Evolutionary conservation across 2,113 vertebrate genomes (phyloP).

Genomic region (Turnix velox): DNA sequence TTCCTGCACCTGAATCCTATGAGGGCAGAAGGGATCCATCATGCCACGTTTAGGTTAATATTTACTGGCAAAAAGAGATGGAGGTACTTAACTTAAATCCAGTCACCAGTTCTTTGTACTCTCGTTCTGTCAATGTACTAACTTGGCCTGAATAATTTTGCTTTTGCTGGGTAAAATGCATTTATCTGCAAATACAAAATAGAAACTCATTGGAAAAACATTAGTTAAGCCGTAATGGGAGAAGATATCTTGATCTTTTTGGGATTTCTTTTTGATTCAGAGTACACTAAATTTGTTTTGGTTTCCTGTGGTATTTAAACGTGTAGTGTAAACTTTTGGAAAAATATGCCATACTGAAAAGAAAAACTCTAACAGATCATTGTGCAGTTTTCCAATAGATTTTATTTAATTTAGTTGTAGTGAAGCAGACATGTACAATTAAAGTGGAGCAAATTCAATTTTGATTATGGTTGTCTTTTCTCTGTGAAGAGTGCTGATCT

Average conservation of each 20-base stretch:
- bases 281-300: neutral
- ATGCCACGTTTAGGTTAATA: neutral
- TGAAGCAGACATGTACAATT: neutral
- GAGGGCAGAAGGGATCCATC: neutral
- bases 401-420: neutral
- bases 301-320: neutral
- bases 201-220: neutral
- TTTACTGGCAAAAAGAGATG: neutral
- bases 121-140: fast-evolving
- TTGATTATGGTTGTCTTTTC: neutral
- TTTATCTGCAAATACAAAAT: neutral
- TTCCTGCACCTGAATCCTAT: neutral
- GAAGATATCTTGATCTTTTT: neutral
- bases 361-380: neutral
- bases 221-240: neutral
- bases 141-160: neutral
- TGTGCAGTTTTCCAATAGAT: neutral
- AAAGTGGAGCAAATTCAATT: neutral
- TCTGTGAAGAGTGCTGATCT: neutral
- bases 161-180: neutral
- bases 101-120: neutral
- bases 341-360: neutral
- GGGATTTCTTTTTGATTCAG: neutral
- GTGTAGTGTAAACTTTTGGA: neutral
- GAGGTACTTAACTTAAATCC: neutral